Percentiles rank a stretch among this genome's conserved stretches.
phyloP scores from a whole-genome alignment of 2,888 invertebrate genomes.

The Phymatocera aterrima region DNA sequence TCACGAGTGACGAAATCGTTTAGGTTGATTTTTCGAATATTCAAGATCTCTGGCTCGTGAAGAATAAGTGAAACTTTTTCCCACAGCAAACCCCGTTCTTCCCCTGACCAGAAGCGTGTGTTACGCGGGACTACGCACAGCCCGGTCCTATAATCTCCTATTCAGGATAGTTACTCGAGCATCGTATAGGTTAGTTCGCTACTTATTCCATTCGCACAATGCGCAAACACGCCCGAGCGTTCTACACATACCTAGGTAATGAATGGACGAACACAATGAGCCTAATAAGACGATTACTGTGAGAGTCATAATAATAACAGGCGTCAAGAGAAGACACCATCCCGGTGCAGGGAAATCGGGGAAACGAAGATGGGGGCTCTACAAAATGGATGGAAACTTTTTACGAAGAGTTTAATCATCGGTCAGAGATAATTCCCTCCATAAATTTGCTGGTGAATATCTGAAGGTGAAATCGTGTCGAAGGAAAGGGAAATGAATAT shows the following conservation, averaged over 20 bases:
- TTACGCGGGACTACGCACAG: slow-evolving; percentile 41
- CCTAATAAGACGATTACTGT: not conserved
- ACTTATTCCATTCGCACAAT: slow-evolving; percentile 61
- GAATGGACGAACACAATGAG: slow-evolving; percentile 51
- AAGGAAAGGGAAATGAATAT: no score
- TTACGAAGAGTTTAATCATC: slow-evolving; percentile 3
- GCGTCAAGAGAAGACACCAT: not conserved
- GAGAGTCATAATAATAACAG: not conserved
- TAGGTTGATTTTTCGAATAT: no score
- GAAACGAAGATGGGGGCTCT: no score
- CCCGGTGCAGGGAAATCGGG: no score
- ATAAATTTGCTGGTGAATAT: not conserved
- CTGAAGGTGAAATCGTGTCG: no score
- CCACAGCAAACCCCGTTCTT: slow-evolving; percentile 60
- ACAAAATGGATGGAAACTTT: no score
- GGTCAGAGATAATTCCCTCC: no score
- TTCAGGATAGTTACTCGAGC: slow-evolving; percentile 64
- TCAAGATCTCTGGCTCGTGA: not conserved
- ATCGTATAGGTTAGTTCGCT: slow-evolving; percentile 64
- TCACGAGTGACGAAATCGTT: no score
- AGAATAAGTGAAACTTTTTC: slow-evolving; percentile 17
- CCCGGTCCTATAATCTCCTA: slow-evolving; percentile 56
- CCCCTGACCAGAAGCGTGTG: slow-evolving; percentile 48
- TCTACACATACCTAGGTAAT: slow-evolving; percentile 54
- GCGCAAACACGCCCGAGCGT: slow-evolving; percentile 55